Conservation (phyloP, 2,113 vertebrate species). For the Hyla sarda region DNA sequence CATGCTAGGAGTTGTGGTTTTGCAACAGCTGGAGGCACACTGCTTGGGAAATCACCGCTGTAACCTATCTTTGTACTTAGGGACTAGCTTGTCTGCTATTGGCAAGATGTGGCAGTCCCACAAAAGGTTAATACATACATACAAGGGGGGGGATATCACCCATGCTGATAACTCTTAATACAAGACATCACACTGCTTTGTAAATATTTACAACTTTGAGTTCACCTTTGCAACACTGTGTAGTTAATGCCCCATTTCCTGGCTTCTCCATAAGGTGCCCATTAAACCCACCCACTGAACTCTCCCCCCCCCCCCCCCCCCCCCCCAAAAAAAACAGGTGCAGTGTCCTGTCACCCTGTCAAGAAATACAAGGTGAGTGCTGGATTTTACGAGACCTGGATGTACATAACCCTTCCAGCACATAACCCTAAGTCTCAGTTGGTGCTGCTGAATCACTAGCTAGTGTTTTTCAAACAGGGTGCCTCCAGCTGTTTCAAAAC, state of each 20-base stretch:
- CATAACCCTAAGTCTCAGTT: background rate
- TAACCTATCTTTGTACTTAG: background rate
- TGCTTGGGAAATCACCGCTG: too few relatives aligned
- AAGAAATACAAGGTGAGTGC: conserved; percentile 46
- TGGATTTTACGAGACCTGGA: conserved; percentile 24
- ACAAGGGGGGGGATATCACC: background rate
- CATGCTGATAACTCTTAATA: background rate
- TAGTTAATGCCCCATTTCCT: conserved; percentile 50
- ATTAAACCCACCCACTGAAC: conserved; percentile 40
- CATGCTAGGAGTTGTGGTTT: too few relatives aligned
- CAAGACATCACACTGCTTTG: conserved; percentile 19
- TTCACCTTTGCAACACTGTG: conserved; percentile 49
- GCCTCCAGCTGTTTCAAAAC: too few relatives aligned
- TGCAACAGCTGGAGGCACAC: too few relatives aligned
- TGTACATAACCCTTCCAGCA: conserved; percentile 11
- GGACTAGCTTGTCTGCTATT: background rate
- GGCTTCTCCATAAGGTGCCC: conserved; percentile 36
- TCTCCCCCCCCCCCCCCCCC: too few relatives aligned
- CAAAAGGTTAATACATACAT: background rate
- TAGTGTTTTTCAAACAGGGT: too few relatives aligned
- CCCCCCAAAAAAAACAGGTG: conserved; percentile 46
- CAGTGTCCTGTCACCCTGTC: conserved; percentile 6
- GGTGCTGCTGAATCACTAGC: too few relatives aligned
- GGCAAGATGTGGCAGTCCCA: background rate
- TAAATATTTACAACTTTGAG: conserved; percentile 48